Evolutionary conservation across 2,797 vertebrate species (phyloP).

Genomic region (Rhabdophis nuchalis): DNA sequence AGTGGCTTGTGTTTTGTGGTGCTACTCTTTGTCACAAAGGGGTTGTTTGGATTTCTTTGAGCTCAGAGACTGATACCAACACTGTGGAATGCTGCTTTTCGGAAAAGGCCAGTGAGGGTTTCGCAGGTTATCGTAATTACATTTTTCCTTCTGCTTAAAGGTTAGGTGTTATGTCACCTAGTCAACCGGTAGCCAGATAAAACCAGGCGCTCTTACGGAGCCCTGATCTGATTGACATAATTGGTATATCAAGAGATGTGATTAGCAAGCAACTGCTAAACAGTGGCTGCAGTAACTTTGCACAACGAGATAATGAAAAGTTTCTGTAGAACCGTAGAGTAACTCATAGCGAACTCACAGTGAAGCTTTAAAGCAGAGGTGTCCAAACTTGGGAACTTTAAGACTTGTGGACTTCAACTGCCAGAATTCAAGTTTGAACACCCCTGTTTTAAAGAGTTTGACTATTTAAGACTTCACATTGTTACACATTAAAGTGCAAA

Average conservation of each 20-base stretch:
- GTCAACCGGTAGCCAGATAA: slow-evolving; percentile 11
- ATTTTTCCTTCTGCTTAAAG: slow-evolving; percentile 24
- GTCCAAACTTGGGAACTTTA: too few species aligned
- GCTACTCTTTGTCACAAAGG: not conserved
- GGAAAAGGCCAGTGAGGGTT: not conserved
- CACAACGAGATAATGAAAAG: not conserved
- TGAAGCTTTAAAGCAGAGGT: not conserved
- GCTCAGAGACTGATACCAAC: slow-evolving; percentile 25
- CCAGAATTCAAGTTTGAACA: too few species aligned
- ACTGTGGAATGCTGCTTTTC: not conserved
- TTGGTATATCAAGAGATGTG: not conserved
- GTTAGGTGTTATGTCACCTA: not conserved
- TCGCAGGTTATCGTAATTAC: slow-evolving; percentile 9
- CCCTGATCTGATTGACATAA: not conserved
- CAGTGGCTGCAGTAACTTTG: not conserved
- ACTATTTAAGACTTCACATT: not conserved
- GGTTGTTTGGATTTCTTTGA: slow-evolving; percentile 1
- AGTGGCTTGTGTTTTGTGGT: not conserved
- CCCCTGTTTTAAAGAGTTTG: not conserved
- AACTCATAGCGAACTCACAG: not conserved
- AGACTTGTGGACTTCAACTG: too few species aligned
- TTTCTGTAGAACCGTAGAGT: not conserved
- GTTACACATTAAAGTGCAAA: not conserved
- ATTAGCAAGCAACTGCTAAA: not conserved
- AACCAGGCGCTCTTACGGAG: not conserved